These are phyloP conservation scores for Leptobrachium leishanense DNA, from an alignment of 2,113 vertebrate genomes.

Conservation along the genomic window DNA sequence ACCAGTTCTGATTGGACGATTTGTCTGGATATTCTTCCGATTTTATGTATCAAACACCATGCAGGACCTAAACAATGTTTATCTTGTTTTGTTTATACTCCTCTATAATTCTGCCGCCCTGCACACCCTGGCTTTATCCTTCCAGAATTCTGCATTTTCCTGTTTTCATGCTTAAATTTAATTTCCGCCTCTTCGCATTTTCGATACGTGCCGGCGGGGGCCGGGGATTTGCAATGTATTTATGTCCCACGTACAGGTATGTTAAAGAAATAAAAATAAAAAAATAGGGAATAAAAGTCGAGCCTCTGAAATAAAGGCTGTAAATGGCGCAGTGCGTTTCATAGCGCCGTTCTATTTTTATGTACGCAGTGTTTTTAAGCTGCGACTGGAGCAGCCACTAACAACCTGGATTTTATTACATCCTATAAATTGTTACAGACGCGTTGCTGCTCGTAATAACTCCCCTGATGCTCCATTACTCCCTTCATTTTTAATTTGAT, in stretches of 20 bases:
- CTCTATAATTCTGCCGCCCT: no score
- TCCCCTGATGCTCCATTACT: neutral
- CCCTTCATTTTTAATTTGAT: slow-evolving; percentile 34
- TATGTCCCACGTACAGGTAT: neutral
- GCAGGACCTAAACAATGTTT: no score
- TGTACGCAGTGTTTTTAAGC: neutral
- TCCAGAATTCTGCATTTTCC: neutral
- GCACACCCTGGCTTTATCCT: no score
- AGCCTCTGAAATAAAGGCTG: neutral
- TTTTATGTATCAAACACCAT: no score
- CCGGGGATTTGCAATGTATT: neutral
- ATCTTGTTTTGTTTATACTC: no score
- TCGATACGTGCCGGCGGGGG: neutral
- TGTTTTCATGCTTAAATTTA: neutral
- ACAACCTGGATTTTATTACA: slow-evolving; percentile 13
- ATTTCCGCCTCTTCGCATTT: neutral
- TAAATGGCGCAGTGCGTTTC: neutral
- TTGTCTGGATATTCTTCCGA: no score
- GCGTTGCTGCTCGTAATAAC: neutral
- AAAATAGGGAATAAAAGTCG: neutral
- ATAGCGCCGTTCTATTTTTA: slow-evolving; percentile 7
- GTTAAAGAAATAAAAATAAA: slow-evolving; percentile 3
- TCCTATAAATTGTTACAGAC: slow-evolving; percentile 16
- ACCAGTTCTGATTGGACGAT: no score
- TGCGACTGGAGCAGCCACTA: neutral